A percentile compares a stretch with the other conserved stretches of the same genome.
Conservation (phyloP, 2,797 vertebrate species). For the Florisuga fusca region DNA sequence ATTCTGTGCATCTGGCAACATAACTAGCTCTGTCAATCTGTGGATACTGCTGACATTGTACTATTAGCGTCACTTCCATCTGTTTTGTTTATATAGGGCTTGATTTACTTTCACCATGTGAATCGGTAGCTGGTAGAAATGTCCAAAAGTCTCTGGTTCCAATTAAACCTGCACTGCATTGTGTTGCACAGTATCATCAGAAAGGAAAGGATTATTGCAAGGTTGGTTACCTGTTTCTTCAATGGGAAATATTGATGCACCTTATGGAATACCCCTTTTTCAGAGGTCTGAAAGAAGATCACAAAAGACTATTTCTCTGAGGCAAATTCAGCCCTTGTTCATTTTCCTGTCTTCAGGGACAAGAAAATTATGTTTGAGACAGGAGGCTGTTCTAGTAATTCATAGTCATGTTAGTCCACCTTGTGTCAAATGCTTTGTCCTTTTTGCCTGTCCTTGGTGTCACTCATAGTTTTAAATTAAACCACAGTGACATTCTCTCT, state of each 20-base stretch:
- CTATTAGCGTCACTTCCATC: conserved; percentile 84
- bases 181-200: conserved; percentile 60
- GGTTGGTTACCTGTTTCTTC: neutral
- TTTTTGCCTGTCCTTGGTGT: neutral
- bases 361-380: neutral
- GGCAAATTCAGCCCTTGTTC: neutral
- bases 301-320: neutral
- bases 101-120: conserved; percentile 82
- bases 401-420: neutral
- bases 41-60: conserved; percentile 85
- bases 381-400: neutral
- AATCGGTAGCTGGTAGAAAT: conserved; percentile 75
- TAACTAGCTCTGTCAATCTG: conserved; percentile 85
- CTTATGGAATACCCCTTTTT: neutral
- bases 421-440: neutral
- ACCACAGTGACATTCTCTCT: neutral
- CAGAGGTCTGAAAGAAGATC: neutral
- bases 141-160: conserved; percentile 76
- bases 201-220: neutral
- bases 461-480: neutral
- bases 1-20: conserved; percentile 87
- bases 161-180: conserved; percentile 71
- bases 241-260: neutral
- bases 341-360: neutral
- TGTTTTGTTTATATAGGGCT: conserved; percentile 85